Conservation (phyloP, 2,888 invertebrate species). For the Spisula solida region DNA sequence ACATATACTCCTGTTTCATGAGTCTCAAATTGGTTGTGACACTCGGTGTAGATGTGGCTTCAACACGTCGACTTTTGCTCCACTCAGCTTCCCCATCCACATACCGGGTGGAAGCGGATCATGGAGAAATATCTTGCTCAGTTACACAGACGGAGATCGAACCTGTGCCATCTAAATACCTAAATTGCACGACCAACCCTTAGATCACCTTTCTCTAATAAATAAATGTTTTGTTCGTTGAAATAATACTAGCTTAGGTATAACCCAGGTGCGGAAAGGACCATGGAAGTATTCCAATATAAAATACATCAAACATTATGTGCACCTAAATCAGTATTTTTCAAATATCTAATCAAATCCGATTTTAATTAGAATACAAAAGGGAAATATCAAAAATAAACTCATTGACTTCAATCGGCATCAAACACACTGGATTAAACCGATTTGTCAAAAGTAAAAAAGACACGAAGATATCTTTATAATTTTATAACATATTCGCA, state of each 20-base stretch:
- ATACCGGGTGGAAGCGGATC: too few species aligned
- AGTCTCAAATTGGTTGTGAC: too few species aligned
- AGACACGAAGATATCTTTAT: constrained; percentile 43
- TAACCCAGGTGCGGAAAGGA: not conserved
- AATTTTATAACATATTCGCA: constrained; percentile 67
- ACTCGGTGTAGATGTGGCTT: too few species aligned
- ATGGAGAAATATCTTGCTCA: too few species aligned
- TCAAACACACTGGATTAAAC: constrained; percentile 28
- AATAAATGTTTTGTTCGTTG: not conserved
- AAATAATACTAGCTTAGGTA: not conserved
- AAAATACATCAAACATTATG: constrained; percentile 1
- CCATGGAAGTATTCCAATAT: not conserved
- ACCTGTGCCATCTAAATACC: too few species aligned
- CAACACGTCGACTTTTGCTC: too few species aligned
- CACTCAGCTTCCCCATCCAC: too few species aligned
- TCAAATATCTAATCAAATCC: constrained; percentile 2
- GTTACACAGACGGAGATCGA: too few species aligned
- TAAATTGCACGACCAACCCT: too few species aligned
- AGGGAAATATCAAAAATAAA: constrained; percentile 33
- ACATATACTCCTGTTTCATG: too few species aligned
- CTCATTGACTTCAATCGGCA: constrained; percentile 3
- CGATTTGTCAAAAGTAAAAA: constrained; percentile 48
- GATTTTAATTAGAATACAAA: constrained; percentile 25
- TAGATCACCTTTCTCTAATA: too few species aligned
- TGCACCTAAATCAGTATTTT: not conserved